These are phyloP conservation scores for Protophormia terraenovae DNA, from an alignment of 2,888 invertebrate genomes.

Conservation along the genomic window DNA sequence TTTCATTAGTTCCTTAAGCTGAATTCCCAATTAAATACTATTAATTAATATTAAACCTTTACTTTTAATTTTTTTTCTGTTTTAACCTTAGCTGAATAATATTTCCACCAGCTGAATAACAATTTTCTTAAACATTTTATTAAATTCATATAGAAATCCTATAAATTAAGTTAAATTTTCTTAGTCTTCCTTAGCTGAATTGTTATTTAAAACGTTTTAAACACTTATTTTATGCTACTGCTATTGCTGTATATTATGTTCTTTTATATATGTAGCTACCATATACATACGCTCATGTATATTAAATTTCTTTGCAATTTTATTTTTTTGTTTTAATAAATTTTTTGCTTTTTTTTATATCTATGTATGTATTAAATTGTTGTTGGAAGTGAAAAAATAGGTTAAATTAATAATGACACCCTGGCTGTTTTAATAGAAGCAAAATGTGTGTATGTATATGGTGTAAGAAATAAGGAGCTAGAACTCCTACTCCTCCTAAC, in stretches of 20 bases:
- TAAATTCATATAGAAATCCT: conserved; percentile 23
- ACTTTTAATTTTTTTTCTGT: too few relatives aligned
- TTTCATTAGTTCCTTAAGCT: too few relatives aligned
- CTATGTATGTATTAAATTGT: conserved; percentile 19
- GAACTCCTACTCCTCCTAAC: conserved; percentile 29
- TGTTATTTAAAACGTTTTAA: conserved; percentile 50
- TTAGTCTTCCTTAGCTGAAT: background rate
- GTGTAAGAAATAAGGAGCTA: conserved; percentile 14
- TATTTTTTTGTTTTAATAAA: conserved; percentile 44
- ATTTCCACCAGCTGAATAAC: too few relatives aligned
- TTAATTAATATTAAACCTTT: too few relatives aligned
- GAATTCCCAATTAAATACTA: too few relatives aligned
- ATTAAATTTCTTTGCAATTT: conserved; percentile 61
- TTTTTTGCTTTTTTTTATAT: conserved; percentile 26
- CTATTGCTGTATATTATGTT: background rate
- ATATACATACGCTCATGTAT: background rate
- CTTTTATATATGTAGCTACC: background rate
- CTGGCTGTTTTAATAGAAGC: conserved; percentile 57
- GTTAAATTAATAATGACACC: conserved; percentile 80
- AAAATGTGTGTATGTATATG: background rate
- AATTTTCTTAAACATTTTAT: background rate
- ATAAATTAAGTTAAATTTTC: conserved; percentile 18
- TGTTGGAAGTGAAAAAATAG: conserved; percentile 68
- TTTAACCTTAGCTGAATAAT: too few relatives aligned
- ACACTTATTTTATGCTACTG: conserved; percentile 40